Conservation (phyloP, 2,797 vertebrate genomes). For the Harpagifer antarcticus region DNA sequence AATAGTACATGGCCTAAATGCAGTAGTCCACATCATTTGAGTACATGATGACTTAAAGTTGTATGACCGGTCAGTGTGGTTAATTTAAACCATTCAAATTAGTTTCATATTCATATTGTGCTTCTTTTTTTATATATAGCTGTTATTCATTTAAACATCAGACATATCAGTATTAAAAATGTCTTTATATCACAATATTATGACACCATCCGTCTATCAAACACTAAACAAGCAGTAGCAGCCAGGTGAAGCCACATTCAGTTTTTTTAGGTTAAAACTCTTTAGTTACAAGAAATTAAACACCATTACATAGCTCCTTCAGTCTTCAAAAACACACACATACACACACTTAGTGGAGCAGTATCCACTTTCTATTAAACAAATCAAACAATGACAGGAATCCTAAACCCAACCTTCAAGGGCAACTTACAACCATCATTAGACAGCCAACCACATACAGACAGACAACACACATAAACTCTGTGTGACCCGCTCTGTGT, state of each 20-base stretch:
- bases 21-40: background rate
- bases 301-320: background rate
- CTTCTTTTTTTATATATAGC: background rate
- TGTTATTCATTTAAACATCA: constrained; percentile 6
- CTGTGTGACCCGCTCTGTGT: constrained; percentile 57
- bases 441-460: constrained; percentile 46
- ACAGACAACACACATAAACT: constrained; percentile 68
- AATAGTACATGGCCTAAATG: constrained; percentile 8
- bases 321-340: background rate
- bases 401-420: constrained; percentile 34
- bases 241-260: constrained; percentile 8
- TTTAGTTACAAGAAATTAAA: constrained; percentile 38
- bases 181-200: background rate
- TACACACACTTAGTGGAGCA: constrained; percentile 8
- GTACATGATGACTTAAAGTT: background rate
- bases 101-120: background rate
- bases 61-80: background rate
- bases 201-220: background rate
- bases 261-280: constrained; percentile 7
- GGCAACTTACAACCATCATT: constrained; percentile 43
- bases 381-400: constrained; percentile 57
- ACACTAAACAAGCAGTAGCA: background rate
- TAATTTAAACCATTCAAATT: background rate
- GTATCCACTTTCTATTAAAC: constrained; percentile 37
- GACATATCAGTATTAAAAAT: background rate